phyloP scores from a whole-genome alignment of 2,888 invertebrate genomes.

The Monochamus alternatus region DNA sequence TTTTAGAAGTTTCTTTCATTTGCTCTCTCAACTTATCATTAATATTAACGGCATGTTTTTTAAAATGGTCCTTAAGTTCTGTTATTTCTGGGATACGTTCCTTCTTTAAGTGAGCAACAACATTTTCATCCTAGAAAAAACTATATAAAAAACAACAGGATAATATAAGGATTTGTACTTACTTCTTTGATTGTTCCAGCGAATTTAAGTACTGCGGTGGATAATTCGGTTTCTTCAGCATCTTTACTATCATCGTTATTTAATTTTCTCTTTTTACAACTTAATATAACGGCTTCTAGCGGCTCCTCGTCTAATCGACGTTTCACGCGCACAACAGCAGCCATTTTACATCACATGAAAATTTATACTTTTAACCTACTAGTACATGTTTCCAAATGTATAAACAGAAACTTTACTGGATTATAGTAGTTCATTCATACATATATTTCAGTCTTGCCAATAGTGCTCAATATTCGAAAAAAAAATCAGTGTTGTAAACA shows the following conservation, averaged over 20 bases:
- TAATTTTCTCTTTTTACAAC: slow-evolving; percentile 79
- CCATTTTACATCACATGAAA: slow-evolving; percentile 65
- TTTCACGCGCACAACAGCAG: slow-evolving; percentile 82
- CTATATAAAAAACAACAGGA: slow-evolving; percentile 2
- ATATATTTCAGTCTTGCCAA: slow-evolving; percentile 1
- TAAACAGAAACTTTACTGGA: not conserved
- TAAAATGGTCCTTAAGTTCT: slow-evolving; percentile 71
- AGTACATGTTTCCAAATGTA: not conserved
- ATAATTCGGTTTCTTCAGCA: slow-evolving; percentile 69
- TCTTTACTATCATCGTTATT: slow-evolving; percentile 68
- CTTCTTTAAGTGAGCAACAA: slow-evolving; percentile 70
- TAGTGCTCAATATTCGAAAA: not conserved
- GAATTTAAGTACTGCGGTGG: slow-evolving; percentile 79
- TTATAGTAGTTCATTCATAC: not conserved
- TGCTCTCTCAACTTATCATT: slow-evolving; percentile 70
- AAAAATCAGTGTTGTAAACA: not conserved
- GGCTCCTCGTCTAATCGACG: slow-evolving; percentile 82
- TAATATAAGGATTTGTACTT: slow-evolving; percentile 53
- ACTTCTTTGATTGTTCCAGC: slow-evolving; percentile 78
- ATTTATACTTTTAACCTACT: not conserved
- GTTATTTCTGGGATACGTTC: slow-evolving; percentile 68
- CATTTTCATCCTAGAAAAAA: slow-evolving; percentile 69
- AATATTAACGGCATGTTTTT: slow-evolving; percentile 71
- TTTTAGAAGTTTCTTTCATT: slow-evolving; percentile 70
- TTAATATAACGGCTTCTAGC: slow-evolving; percentile 79